phyloP scores from a whole-genome alignment of 1,140 invertebrate genomes.

The Platorchestia sp. region DNA sequence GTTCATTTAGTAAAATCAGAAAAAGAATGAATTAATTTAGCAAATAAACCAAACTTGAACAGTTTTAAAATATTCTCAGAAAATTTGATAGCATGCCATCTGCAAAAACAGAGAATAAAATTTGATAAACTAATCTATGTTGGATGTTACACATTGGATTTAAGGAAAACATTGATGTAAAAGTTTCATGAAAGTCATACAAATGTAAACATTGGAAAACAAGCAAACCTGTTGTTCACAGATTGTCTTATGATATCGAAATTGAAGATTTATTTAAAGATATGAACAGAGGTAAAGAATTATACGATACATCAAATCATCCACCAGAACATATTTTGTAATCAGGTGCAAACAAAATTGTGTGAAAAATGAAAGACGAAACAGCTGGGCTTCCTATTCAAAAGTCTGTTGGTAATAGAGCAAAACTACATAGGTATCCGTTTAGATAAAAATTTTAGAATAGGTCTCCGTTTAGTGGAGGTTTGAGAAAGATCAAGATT shows the following conservation, averaged over 20 bases:
- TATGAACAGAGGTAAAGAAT: not conserved
- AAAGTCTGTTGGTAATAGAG: not conserved
- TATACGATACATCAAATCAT: conserved; percentile 49
- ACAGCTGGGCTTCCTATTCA: not conserved
- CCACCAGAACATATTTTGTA: not conserved
- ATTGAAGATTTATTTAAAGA: conserved; percentile 44
- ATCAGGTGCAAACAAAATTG: conserved; percentile 29
- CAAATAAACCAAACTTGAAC: conserved; percentile 42
- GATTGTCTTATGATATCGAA: conserved; percentile 56
- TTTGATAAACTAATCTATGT: conserved; percentile 57
- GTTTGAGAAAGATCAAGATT: too few relatives aligned
- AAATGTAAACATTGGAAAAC: not conserved
- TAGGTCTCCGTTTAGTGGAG: too few relatives aligned
- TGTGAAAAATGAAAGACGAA: conserved; percentile 57
- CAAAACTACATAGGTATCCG: not conserved
- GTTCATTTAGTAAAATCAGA: conserved; percentile 37
- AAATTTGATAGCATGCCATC: conserved; percentile 36
- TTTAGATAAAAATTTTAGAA: too few relatives aligned
- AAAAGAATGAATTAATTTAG: conserved; percentile 5
- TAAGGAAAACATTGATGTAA: conserved; percentile 48
- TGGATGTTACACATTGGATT: not conserved
- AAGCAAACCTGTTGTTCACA: conserved; percentile 38
- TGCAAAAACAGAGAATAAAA: conserved; percentile 46
- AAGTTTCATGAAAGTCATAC: not conserved
- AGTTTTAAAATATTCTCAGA: not conserved